These are phyloP conservation scores for Yasuhikotakia modesta DNA, from an alignment of 2,797 vertebrate species.

Conservation along the genomic window DNA sequence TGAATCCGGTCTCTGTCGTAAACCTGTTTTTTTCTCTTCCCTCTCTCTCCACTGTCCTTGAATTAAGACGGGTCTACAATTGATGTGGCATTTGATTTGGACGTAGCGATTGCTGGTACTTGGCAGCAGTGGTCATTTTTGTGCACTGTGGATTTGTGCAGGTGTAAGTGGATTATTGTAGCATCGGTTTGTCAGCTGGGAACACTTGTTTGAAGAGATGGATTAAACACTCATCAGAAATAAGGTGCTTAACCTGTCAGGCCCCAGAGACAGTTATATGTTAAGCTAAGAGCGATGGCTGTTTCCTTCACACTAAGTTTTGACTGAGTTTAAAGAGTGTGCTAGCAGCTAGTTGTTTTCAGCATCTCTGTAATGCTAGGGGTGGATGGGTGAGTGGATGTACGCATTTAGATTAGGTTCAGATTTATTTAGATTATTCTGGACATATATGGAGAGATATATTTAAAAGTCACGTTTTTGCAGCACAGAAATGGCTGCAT, in stretches of 20 bases:
- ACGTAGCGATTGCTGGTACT: background rate
- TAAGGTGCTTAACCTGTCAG: slow-evolving; percentile 47
- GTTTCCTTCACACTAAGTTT: background rate
- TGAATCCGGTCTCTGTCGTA: background rate
- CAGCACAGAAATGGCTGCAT: background rate
- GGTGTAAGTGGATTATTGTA: slow-evolving; percentile 48
- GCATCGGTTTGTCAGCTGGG: slow-evolving; percentile 41
- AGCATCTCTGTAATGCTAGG: slow-evolving; percentile 21
- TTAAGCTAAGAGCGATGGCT: slow-evolving; percentile 39
- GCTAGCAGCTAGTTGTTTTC: slow-evolving; percentile 47
- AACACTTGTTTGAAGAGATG: slow-evolving; percentile 46
- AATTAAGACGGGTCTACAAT: background rate
- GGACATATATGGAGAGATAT: background rate
- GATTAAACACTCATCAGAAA: slow-evolving; percentile 55
- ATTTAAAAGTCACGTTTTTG: background rate
- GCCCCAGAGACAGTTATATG: slow-evolving; percentile 30
- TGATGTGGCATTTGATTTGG: background rate
- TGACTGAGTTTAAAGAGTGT: background rate
- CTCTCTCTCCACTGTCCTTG: background rate
- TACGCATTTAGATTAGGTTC: too few relatives aligned
- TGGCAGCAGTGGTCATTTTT: slow-evolving; percentile 32
- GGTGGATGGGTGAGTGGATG: too few relatives aligned
- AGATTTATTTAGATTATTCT: too few relatives aligned
- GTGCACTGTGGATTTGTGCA: slow-evolving; percentile 22
- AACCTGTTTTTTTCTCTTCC: background rate